These are phyloP conservation scores for Aricia artaxerxes DNA, from an alignment of 2,888 invertebrate species.

Conservation along the genomic window DNA sequence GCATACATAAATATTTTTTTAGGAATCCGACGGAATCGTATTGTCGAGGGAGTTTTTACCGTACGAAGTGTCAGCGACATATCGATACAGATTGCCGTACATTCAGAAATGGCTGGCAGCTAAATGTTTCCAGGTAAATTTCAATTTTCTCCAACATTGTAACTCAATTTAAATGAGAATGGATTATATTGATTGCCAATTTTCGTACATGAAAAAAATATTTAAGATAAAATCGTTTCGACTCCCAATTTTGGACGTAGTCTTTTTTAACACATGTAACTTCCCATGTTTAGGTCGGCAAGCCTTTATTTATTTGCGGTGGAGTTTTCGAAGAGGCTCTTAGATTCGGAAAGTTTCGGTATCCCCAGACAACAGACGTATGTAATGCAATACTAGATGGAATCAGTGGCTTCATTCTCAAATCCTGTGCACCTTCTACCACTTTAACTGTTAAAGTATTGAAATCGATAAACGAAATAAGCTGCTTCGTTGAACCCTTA, in stretches of 20 bases:
- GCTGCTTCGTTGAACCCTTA: constrained; percentile 56
- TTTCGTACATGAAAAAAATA: not conserved
- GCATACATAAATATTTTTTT: constrained; percentile 32
- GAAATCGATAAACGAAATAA: constrained; percentile 52
- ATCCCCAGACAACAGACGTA: constrained; percentile 56
- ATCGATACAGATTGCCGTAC: constrained; percentile 48
- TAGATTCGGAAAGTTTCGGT: constrained; percentile 43
- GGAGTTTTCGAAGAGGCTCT: constrained; percentile 52
- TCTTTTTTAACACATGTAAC: not conserved
- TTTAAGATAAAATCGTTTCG: no score
- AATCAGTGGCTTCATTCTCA: constrained; percentile 58
- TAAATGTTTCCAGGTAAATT: constrained; percentile 60
- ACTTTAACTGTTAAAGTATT: constrained; percentile 48
- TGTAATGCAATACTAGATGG: constrained; percentile 61
- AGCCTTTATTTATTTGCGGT: constrained; percentile 61
- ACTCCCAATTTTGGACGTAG: not conserved
- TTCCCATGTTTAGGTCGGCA: constrained; percentile 54
- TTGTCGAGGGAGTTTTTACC: constrained; percentile 59
- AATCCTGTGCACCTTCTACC: constrained; percentile 43
- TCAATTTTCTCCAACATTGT: constrained; percentile 11
- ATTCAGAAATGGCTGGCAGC: constrained; percentile 61
- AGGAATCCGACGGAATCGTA: constrained; percentile 63
- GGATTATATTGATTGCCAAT: not conserved
- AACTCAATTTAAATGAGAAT: constrained; percentile 7
- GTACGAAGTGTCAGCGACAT: constrained; percentile 52